These are phyloP conservation scores for Siniperca chuatsi DNA, from an alignment of 2,113 vertebrate genomes.

Conservation along the genomic window DNA sequence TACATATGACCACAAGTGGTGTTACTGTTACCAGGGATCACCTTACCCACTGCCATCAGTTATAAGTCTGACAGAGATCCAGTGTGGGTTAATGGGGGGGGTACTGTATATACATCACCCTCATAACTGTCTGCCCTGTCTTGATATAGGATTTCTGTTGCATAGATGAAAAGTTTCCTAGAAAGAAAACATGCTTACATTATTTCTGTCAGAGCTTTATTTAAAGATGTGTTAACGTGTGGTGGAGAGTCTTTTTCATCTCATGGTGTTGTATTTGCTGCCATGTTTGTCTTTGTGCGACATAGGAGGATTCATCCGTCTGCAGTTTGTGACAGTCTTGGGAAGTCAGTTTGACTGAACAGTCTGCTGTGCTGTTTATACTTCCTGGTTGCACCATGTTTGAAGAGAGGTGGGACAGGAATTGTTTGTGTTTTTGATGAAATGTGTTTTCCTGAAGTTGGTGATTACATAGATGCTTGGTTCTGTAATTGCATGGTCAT, in stretches of 20 bases:
- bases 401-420: not conserved
- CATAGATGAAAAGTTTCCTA: not conserved
- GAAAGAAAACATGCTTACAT: not conserved
- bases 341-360: not conserved
- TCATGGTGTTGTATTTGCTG: not conserved
- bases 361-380: not conserved
- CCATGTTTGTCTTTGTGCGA: not conserved
- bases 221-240: not conserved
- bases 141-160: not conserved
- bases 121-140: not conserved
- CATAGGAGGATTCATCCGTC: not conserved
- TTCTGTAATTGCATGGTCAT: not conserved
- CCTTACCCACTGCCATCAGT: constrained; percentile 70
- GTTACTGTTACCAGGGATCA: constrained; percentile 75
- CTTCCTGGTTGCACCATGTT: constrained; percentile 29
- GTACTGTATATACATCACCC: not conserved
- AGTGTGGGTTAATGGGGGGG: constrained; percentile 20
- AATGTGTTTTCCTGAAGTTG: not conserved
- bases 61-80: constrained; percentile 60
- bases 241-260: not conserved
- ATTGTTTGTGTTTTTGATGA: not conserved
- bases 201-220: not conserved
- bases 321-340: not conserved
- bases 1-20: constrained; percentile 75
- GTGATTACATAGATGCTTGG: not conserved